phyloP scores from a whole-genome alignment of 2,113 vertebrate species.

The Crotalus tigris region DNA sequence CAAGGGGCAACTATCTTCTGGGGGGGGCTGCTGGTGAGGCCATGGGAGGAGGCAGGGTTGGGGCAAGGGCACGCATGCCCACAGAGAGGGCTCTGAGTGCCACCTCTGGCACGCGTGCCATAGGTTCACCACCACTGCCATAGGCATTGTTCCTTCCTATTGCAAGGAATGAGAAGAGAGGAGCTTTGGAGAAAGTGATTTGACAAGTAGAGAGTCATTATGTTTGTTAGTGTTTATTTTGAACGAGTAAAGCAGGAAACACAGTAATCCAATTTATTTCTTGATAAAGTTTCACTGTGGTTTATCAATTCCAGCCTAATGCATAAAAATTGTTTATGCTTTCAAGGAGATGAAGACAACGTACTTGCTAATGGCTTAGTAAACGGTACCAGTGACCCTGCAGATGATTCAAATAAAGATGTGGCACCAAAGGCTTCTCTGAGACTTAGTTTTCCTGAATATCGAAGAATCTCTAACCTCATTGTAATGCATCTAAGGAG shows the following conservation, averaged over 20 bases:
- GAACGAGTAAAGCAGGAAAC: not conserved
- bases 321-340: not conserved
- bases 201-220: not conserved
- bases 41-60: too few species aligned
- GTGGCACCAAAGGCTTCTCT: constrained; percentile 76
- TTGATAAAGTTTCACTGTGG: not conserved
- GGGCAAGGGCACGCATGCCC: too few species aligned
- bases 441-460: constrained; percentile 87
- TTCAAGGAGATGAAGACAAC: constrained; percentile 72
- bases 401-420: constrained; percentile 69
- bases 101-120: too few species aligned
- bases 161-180: not conserved
- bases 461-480: constrained; percentile 91
- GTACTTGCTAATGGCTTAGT: constrained; percentile 71
- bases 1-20: too few species aligned
- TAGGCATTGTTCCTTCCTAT: not conserved
- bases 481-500: constrained; percentile 90
- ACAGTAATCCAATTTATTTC: not conserved
- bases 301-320: not conserved
- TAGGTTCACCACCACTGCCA: too few species aligned
- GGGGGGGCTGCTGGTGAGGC: too few species aligned
- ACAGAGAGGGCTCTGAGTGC: too few species aligned
- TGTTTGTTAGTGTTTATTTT: not conserved
- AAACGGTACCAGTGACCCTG: constrained; percentile 69
- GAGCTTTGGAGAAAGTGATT: not conserved